Evolutionary conservation across 2,797 vertebrate species (phyloP).

Genomic region (Halcyon chelicuti): DNA sequence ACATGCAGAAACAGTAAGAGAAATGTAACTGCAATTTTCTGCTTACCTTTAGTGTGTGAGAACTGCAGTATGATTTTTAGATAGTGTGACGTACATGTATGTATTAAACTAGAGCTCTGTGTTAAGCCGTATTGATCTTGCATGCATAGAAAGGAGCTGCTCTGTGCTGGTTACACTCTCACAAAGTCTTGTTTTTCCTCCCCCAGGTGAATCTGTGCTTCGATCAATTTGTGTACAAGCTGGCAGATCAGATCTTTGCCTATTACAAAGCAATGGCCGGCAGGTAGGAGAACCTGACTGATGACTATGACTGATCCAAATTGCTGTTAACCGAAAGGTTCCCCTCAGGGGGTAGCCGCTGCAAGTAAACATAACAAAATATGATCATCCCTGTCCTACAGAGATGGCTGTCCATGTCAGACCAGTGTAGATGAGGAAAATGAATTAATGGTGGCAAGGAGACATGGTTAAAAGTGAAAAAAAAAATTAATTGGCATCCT

Average conservation of each 20-base stretch:
- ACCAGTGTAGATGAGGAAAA: not conserved
- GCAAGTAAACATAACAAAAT: not conserved
- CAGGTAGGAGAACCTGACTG: constrained; percentile 83
- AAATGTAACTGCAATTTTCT: not conserved
- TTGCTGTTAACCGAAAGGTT: constrained; percentile 14
- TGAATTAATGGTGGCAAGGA: not conserved
- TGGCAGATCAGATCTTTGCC: constrained; percentile 99
- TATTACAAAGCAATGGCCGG: constrained; percentile 99
- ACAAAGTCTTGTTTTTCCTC: constrained; percentile 2
- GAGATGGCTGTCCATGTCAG: not conserved
- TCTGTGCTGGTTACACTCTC: not conserved
- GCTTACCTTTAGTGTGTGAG: not conserved
- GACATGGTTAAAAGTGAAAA: not conserved
- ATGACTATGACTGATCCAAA: constrained; percentile 20
- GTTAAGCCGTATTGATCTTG: not conserved
- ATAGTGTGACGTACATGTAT: not conserved
- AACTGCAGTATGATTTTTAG: not conserved
- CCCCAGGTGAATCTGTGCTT: constrained; percentile 97
- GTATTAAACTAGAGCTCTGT: not conserved
- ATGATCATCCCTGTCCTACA: not conserved
- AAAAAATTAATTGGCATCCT: not conserved
- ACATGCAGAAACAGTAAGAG: not conserved
- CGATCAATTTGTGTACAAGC: constrained; percentile 99
- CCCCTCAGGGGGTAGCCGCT: not conserved
- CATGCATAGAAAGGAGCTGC: not conserved